These are phyloP conservation scores for Cranoglanis bouderius DNA, from an alignment of 2,113 vertebrate species.

Conservation along the genomic window DNA sequence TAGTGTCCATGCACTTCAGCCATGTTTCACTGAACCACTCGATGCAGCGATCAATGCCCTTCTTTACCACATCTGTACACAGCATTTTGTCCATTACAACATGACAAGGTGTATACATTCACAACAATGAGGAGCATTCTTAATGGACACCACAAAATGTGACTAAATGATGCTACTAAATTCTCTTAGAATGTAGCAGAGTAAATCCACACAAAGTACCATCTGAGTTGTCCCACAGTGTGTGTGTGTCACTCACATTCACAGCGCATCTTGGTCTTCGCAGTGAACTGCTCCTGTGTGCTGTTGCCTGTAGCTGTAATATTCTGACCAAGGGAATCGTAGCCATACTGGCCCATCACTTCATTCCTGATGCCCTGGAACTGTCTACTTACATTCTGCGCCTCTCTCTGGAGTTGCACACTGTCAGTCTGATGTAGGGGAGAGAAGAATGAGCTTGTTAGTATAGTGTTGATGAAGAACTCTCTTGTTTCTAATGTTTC, in stretches of 20 bases:
- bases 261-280: conserved; percentile 81
- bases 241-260: conserved; percentile 71
- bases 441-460: background rate
- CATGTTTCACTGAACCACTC: conserved; percentile 75
- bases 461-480: background rate
- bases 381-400: conserved; percentile 53
- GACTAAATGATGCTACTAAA: background rate
- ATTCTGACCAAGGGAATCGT: conserved; percentile 23
- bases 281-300: conserved; percentile 76
- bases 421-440: conserved; percentile 63
- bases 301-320: conserved; percentile 46
- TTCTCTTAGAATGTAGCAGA: background rate
- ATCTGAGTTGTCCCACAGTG: background rate
- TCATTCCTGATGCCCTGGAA: conserved; percentile 78
- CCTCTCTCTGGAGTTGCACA: conserved; percentile 59
- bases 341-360: conserved; percentile 72
- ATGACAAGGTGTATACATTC: background rate
- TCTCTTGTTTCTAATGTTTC: background rate
- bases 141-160: background rate
- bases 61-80: conserved; percentile 72
- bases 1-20: conserved; percentile 41
- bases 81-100: conserved; percentile 10
- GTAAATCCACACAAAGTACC: background rate
- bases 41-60: conserved; percentile 71
- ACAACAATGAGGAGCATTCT: background rate